Evolutionary conservation across 1,140 invertebrate genomes (phyloP), one percentile per base, ranked within the genome.

Genomic region (Drosophila rhopaloa): DNA sequence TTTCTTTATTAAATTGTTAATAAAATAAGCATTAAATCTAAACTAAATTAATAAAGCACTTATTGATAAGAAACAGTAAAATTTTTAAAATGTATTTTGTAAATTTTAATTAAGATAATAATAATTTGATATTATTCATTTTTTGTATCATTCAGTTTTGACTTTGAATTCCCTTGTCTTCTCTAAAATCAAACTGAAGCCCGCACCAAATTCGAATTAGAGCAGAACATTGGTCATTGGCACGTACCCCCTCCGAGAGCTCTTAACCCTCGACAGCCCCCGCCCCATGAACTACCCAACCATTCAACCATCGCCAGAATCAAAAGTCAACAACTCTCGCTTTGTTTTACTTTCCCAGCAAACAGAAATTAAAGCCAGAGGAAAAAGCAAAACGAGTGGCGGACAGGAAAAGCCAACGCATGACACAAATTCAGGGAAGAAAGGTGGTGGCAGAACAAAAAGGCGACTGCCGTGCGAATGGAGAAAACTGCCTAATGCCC

Each of bases 271-370:
- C 9, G 24, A 11, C n/a, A 27, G 27, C 10, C 13, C 38, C 40
- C 35, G 4, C 29, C 29, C 35, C 47, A 27, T 29, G 14, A 58
- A 24, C 5, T 32, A 53, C 24, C 29, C 48, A 63, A 44, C 8
- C 50, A 63, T 63, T 44, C 24, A 54, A 38, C 38, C 59, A 35
- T 35, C 38, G 76, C 56, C 68, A 74, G 66, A 79, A 76, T 67
- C 61, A 76, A 76, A 63, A 88, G 76, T 88, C 83, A 86, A 86
- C 67, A 86, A 72, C 67, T 81, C 50, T 77, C 55, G 68, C 59
- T 74, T 78, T 76, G 76, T 89, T 77, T 80, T 80, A 63, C 76
- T 89, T 88, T 83, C 80, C 61, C 84, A 89, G 76, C 85, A 80
- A 78, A 89, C 83, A 79, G 76, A 88, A 83, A 88, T 77, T 80